Percentiles rank a stretch among this genome's conserved stretches.
Evolutionary conservation across 2,113 vertebrate genomes (phyloP).

Genomic region (Periophthalmodon schlosseri): DNA sequence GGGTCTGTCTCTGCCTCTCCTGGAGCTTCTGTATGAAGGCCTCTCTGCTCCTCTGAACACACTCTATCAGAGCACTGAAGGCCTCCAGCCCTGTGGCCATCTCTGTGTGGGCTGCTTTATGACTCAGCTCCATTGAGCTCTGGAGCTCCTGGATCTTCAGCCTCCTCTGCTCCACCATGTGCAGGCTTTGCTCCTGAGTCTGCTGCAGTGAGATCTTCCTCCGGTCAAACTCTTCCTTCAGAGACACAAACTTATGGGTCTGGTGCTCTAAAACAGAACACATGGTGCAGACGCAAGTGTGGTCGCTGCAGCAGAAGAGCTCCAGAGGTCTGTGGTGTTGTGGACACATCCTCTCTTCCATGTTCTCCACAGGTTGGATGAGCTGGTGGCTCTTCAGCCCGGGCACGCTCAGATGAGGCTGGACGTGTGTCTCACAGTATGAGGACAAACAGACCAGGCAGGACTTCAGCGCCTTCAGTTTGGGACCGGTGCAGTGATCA

Average conservation of each 20-base stretch:
- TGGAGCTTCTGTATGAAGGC: slow-evolving; percentile 16
- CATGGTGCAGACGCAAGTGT: slow-evolving; percentile 15
- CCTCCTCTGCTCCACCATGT: slow-evolving; percentile 14
- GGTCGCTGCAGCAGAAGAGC: slow-evolving; percentile 10
- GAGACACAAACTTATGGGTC: not conserved
- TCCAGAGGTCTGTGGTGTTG: slow-evolving; percentile 18
- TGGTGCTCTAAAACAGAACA: slow-evolving; percentile 9
- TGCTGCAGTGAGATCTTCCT: slow-evolving; percentile 1
- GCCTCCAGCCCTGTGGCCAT: not conserved
- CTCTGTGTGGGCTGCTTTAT: slow-evolving; percentile 21
- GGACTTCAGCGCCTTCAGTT: slow-evolving; percentile 6
- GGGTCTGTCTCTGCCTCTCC: not conserved
- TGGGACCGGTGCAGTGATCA: not conserved
- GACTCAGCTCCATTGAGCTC: not conserved
- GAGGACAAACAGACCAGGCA: slow-evolving; percentile 7
- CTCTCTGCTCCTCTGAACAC: slow-evolving; percentile 16
- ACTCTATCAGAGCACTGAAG: slow-evolving; percentile 28
- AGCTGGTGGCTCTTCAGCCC: not conserved
- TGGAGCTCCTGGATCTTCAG: slow-evolving; percentile 6
- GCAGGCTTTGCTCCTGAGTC: not conserved
- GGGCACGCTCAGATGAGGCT: slow-evolving; percentile 6
- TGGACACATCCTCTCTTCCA: slow-evolving; percentile 20
- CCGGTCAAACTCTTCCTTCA: not conserved
- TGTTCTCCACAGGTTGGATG: slow-evolving; percentile 2
- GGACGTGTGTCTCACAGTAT: slow-evolving; percentile 2